Evolutionary conservation across 2,113 vertebrate species (phyloP).

Genomic region (Oryzias woworae): DNA sequence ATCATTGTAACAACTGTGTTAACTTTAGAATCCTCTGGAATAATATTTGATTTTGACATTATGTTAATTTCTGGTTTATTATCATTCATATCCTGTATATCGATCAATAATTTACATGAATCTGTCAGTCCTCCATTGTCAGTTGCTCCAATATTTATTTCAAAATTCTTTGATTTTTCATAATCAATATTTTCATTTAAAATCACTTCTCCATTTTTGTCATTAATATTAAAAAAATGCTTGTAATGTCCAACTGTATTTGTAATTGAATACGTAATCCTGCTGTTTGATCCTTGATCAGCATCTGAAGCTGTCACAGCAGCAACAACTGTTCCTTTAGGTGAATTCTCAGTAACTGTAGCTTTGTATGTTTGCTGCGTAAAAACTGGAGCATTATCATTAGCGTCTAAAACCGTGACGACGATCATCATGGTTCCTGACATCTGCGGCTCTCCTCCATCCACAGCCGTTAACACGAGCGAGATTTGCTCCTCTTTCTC

Average conservation of each 20-base stretch:
- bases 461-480: slow-evolving; percentile 62
- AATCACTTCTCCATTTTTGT: slow-evolving; percentile 57
- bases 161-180: slow-evolving; percentile 59
- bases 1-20: slow-evolving; percentile 80
- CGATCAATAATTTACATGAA: slow-evolving; percentile 71
- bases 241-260: slow-evolving; percentile 2
- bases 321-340: slow-evolving; percentile 50
- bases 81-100: slow-evolving; percentile 72
- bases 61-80: slow-evolving; percentile 65
- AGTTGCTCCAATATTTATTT: slow-evolving; percentile 68
- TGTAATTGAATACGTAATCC: slow-evolving; percentile 70
- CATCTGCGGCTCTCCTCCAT: slow-evolving; percentile 58
- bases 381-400: slow-evolving; percentile 85
- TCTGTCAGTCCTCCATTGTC: slow-evolving; percentile 65
- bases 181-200: slow-evolving; percentile 66
- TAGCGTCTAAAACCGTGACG: slow-evolving; percentile 83
- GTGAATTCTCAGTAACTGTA: slow-evolving; percentile 65
- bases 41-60: slow-evolving; percentile 41
- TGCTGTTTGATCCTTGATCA: slow-evolving; percentile 61
- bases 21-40: slow-evolving; percentile 71
- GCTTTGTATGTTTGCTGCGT: slow-evolving; percentile 67
- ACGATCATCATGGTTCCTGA: slow-evolving; percentile 53
- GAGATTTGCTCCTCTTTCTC: slow-evolving; percentile 40
- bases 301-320: slow-evolving; percentile 64
- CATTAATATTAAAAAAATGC: slow-evolving; percentile 50